Evolutionary conservation across 2,888 invertebrate genomes (phyloP).

Genomic region (Leptopilina drosophilae): DNA sequence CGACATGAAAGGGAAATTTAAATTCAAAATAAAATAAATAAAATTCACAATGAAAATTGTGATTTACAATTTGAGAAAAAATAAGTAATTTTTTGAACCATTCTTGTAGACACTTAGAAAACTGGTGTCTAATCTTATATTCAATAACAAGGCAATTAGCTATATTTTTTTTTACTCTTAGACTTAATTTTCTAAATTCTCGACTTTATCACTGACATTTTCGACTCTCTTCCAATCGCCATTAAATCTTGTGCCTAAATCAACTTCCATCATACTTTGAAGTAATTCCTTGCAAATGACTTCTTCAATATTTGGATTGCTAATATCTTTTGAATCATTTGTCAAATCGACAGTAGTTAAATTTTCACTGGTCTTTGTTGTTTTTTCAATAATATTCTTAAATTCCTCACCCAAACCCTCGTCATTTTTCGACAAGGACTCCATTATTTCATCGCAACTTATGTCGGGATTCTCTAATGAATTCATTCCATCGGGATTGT

Average conservation of each 20-base stretch:
- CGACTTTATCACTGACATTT: not conserved
- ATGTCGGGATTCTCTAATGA: slow-evolving; percentile 69
- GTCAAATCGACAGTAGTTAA: slow-evolving; percentile 39
- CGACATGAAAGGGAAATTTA: too few relatives aligned
- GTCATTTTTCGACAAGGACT: slow-evolving; percentile 44
- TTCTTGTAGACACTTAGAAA: slow-evolving; percentile 11
- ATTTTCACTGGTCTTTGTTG: slow-evolving; percentile 56
- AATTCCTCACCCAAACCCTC: slow-evolving; percentile 58
- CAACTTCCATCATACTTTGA: slow-evolving; percentile 71
- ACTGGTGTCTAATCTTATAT: slow-evolving; percentile 17
- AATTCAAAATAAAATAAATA: too few relatives aligned
- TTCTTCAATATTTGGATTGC: slow-evolving; percentile 66
- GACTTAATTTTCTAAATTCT: slow-evolving; percentile 16
- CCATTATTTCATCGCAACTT: slow-evolving; percentile 72
- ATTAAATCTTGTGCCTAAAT: slow-evolving; percentile 59
- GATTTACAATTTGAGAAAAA: not conserved
- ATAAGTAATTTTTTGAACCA: slow-evolving; percentile 21
- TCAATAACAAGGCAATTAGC: slow-evolving; percentile 27
- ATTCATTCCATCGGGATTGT: slow-evolving; percentile 67
- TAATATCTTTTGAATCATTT: slow-evolving; percentile 64
- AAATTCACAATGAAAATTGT: too few relatives aligned
- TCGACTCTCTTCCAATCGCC: slow-evolving; percentile 28
- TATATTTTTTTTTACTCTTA: slow-evolving; percentile 13
- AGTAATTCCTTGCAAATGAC: slow-evolving; percentile 69
- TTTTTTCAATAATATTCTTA: slow-evolving; percentile 58